Base-by-base conservation (phyloP, 1,140 invertebrate genomes). In the Fopius arisanus region DNA sequence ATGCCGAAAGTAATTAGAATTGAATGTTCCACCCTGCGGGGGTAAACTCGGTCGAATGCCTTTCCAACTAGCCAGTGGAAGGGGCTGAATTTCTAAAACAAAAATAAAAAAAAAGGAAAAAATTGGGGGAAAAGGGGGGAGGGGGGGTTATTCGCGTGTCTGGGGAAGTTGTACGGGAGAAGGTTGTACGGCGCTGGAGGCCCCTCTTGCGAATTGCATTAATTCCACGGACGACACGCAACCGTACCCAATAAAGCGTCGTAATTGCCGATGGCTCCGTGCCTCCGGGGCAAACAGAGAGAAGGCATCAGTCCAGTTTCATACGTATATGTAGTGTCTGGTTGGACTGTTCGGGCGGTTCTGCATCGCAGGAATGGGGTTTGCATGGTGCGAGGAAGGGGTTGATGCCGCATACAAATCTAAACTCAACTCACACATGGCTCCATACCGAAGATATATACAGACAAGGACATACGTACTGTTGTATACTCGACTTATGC, bases 211-310 rank as follows among this genome's bases (percentile, higher is more conserved):
- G 79, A 80, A 81, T 82, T 78, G 80, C 81, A 81, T 81, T 83
- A 79, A 82, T 83, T 83, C 80, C 76, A 76, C 59, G 70, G 76
- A 76, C 79, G 78, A 81, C 76, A 80, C 81, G 77, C 80, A 81
- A 82, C 81, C 79, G 78, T 78, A 81, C 72, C 71, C 80, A 80
- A 83, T 82, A 82, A 83, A 82, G 79, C 79, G 75, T 74, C 78
- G 78, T 83, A 81, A 83, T 83, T 82, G 81, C 79, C 79, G 78
- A 82, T 79, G 81, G 71, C 79, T 77, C 74, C 72, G 67, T 76
- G 75, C 80, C 77, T 79, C 76, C 77, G 69, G 67, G 77, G 76
- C 74, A 76, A 78, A 75, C 59, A 70, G 19, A 70, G 73, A 29
- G 62, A 21, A 69, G 67, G 48, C 51, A 63, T 71, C 69, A 71